phyloP scores from a whole-genome alignment of 2,797 vertebrate species.

The Yasuhikotakia modesta region DNA sequence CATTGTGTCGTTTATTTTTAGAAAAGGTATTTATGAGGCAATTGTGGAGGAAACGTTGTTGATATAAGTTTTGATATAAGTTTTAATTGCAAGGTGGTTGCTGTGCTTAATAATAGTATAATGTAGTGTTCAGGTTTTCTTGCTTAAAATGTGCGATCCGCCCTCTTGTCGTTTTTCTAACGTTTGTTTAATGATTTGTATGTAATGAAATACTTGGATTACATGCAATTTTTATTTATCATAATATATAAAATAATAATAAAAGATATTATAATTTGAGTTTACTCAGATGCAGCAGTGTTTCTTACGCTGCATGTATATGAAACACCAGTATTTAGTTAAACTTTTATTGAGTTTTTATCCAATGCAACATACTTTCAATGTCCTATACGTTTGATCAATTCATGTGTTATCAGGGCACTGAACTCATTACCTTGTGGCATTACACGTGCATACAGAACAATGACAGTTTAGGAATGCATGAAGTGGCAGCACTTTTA shows the following conservation, averaged over 20 bases:
- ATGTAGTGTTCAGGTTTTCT: too few relatives aligned
- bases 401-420: background rate
- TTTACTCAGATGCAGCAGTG: background rate
- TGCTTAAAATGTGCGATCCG: background rate
- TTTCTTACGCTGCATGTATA: background rate
- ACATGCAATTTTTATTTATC: constrained; percentile 17
- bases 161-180: background rate
- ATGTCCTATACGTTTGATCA: background rate
- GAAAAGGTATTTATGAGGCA: background rate
- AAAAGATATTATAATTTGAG: background rate
- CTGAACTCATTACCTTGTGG: background rate
- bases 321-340: background rate
- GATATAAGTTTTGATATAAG: too few relatives aligned
- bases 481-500: background rate
- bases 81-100: background rate
- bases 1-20: constrained; percentile 55
- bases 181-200: background rate
- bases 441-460: background rate
- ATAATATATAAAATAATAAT: too few relatives aligned
- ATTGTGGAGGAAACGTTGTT: background rate
- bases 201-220: background rate
- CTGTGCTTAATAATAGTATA: background rate
- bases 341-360: too few relatives aligned
- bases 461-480: background rate
- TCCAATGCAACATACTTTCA: too few relatives aligned